Base-by-base conservation (phyloP, 2,113 vertebrate species). In the Pollimyrus isidori region DNA sequence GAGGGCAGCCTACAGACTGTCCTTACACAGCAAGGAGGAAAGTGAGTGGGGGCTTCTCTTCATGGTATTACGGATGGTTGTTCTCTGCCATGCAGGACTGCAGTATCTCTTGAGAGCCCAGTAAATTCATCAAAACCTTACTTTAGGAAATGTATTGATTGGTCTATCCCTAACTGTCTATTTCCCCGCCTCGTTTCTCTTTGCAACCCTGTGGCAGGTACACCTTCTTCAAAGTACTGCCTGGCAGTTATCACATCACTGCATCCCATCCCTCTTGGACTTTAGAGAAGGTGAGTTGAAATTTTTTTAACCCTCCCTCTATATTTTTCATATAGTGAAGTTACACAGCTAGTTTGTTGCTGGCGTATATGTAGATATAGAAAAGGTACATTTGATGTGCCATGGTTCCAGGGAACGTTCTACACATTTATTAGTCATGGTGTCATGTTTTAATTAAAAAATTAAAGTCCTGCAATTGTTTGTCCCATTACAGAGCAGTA, bases 171-270 rank as follows among this genome's bases (percentile, higher is more conserved):
- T n/a, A 26, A 89, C 17, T 45, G 39, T 89, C 58, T n/a, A 65
- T 65, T 80, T 39, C 30, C 30, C 35, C 1, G 6, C n/a, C 52
- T 21, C 17, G 2, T 91, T 35, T 23, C 45, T 87, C 56, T 4
- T 87, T 48, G 84, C 23, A 23, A 2, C 39, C 91, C 53, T 92
- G 84, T 91, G 92, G 21, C 94, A 99, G 98, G 91, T 99, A 97
- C 93, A 96, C 95, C 19, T 99, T 99, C 94, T 96, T 95, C 86
- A 99, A 97, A 96, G 98, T 99, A 53, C 97, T 98, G 84, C 98
- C 98, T 87, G 98, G 98, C 1, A 96, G 94, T 92, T 99, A 98
- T 84, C 97, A 98, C 92, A 98, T 99, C 90, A 95, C 96, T 89
- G 98, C 98, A 4, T 96, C 96, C 11, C 98, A 99, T 93, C 95